These are phyloP conservation scores for Thamnophis sirtalis DNA, from an alignment of 2,113 vertebrate species.

Conservation along the genomic window DNA sequence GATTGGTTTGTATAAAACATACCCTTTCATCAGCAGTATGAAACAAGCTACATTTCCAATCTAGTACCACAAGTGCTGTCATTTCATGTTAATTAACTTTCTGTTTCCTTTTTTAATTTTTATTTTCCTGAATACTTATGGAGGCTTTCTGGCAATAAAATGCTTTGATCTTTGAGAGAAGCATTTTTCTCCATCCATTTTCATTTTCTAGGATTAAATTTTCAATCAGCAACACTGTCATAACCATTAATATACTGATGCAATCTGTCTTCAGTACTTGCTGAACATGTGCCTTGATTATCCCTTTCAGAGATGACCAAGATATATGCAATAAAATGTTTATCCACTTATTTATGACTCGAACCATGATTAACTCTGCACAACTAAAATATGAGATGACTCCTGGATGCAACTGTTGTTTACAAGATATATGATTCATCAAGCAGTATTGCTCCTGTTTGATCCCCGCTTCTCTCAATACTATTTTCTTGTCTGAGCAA, in stretches of 20 bases:
- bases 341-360: background rate
- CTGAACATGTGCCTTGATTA: conserved; percentile 13
- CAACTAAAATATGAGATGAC: background rate
- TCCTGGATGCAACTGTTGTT: background rate
- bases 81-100: conserved; percentile 7
- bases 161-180: conserved; percentile 21
- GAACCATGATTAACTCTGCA: background rate
- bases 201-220: conserved; percentile 40
- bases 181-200: conserved; percentile 16
- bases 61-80: background rate
- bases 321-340: conserved; percentile 36
- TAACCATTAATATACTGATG: conserved; percentile 28
- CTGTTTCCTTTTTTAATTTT: background rate
- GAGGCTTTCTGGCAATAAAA: conserved; percentile 26
- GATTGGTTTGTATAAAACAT: fast-evolving
- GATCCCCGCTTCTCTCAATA: background rate
- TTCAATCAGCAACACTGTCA: conserved; percentile 36
- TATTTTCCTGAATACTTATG: conserved; percentile 8
- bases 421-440: background rate
- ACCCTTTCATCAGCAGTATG: background rate
- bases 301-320: conserved; percentile 1
- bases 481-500: background rate
- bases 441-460: background rate
- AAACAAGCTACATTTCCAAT: background rate
- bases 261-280: conserved; percentile 50